A percentile compares a stretch with the other conserved stretches of the same genome.
These are phyloP conservation scores for Amblyornis subalaris DNA, from an alignment of 2,113 vertebrate genomes.

Conservation along the genomic window DNA sequence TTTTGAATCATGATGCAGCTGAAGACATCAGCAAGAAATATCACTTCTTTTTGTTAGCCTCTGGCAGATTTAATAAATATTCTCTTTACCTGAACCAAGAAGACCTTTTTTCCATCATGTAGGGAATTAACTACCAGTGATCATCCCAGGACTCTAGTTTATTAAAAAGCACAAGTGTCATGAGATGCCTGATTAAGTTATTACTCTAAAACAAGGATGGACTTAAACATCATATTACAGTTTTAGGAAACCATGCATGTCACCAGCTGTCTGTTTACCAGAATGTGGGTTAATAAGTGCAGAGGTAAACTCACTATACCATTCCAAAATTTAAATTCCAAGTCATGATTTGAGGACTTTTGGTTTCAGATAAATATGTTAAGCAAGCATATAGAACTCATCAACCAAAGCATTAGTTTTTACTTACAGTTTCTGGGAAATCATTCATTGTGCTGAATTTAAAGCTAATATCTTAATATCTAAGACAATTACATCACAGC, in stretches of 20 bases:
- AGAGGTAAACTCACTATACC: not conserved
- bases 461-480: not conserved
- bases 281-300: not conserved
- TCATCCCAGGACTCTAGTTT: not conserved
- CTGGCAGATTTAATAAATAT: conserved; percentile 4
- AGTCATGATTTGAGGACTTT: not conserved
- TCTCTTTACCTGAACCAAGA: not conserved
- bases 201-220: not conserved
- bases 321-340: not conserved
- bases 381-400: not conserved
- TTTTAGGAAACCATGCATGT: not conserved
- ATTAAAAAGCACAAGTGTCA: not conserved
- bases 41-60: not conserved
- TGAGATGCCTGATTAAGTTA: not conserved
- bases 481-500: not conserved
- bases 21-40: not conserved
- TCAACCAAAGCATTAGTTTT: not conserved
- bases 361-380: not conserved
- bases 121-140: not conserved
- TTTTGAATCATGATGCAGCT: not conserved
- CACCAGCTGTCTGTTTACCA: not conserved
- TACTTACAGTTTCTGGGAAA: not conserved
- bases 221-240: not conserved
- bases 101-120: not conserved
- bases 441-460: not conserved